phyloP scores from a whole-genome alignment of 2,797 vertebrate genomes.

The Apodemus agrarius region DNA sequence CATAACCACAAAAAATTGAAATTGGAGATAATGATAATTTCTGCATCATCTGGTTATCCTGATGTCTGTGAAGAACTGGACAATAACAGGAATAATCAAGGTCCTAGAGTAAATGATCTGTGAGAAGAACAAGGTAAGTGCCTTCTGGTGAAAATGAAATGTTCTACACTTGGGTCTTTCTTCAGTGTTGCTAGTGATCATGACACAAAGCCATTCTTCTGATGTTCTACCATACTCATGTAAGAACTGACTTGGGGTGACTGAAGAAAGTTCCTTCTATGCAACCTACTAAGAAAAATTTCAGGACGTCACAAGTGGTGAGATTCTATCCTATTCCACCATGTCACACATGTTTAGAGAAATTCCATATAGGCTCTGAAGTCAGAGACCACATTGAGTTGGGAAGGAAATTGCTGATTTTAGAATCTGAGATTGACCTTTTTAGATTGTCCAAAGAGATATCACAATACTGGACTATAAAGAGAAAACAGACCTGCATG shows the following conservation, averaged over 20 bases:
- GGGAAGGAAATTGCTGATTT: not conserved
- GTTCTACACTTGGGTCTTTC: not conserved
- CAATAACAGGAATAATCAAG: not conserved
- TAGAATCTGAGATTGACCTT: not conserved
- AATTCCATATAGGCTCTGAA: not conserved
- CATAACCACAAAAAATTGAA: not conserved
- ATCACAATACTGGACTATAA: not conserved
- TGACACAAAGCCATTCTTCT: not conserved
- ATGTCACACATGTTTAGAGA: not conserved
- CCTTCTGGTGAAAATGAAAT: not conserved
- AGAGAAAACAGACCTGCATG: not conserved
- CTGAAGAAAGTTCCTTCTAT: not conserved
- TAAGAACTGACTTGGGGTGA: too few relatives aligned
- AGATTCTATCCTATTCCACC: not conserved
- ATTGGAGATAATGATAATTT: not conserved
- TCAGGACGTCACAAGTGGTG: not conserved
- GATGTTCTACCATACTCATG: not conserved
- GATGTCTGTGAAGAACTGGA: not conserved
- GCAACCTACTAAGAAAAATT: not conserved
- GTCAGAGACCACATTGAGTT: not conserved
- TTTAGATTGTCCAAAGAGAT: not conserved
- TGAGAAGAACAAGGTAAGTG: not conserved
- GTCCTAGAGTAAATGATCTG: not conserved
- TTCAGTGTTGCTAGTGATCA: not conserved
- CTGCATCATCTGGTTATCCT: not conserved